Evolutionary conservation across 2,797 vertebrate species (phyloP).

Genomic region (Gallinago stenura): DNA sequence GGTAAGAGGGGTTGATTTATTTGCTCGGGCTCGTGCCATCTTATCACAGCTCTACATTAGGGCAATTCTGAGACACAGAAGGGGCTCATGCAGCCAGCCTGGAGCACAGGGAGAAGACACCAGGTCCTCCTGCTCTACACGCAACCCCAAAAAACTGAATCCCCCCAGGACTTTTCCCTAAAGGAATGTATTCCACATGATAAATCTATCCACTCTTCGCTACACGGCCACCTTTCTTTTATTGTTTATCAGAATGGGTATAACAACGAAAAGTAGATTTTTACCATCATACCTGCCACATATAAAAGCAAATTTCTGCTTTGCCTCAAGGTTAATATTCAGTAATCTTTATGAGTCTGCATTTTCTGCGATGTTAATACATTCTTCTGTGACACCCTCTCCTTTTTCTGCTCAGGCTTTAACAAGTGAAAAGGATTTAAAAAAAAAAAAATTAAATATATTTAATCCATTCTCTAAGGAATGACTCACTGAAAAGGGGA

Average conservation of each 20-base stretch:
- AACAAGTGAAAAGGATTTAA: not conserved
- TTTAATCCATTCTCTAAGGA: constrained; percentile 29
- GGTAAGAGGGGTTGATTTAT: not conserved
- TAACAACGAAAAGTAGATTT: not conserved
- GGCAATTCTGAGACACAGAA: not conserved
- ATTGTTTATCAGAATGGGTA: not conserved
- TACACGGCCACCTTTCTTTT: not conserved
- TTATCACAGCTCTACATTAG: not conserved
- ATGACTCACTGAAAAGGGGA: constrained; percentile 39
- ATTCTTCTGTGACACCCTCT: not conserved
- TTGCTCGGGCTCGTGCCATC: not conserved
- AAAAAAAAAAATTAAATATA: not conserved
- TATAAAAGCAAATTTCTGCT: not conserved
- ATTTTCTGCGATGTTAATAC: constrained; percentile 30
- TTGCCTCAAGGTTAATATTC: not conserved
- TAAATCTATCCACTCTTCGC: not conserved
- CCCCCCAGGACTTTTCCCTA: not conserved
- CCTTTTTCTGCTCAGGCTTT: not conserved
- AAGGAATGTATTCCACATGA: not conserved
- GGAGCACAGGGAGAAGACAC: not conserved
- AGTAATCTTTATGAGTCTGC: not conserved
- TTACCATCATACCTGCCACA: not conserved
- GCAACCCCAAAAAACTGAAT: not conserved
- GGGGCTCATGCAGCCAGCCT: not conserved
- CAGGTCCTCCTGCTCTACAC: not conserved